Evolutionary conservation across 2,797 vertebrate species (phyloP).

Genomic region (Austrolebias charrua): DNA sequence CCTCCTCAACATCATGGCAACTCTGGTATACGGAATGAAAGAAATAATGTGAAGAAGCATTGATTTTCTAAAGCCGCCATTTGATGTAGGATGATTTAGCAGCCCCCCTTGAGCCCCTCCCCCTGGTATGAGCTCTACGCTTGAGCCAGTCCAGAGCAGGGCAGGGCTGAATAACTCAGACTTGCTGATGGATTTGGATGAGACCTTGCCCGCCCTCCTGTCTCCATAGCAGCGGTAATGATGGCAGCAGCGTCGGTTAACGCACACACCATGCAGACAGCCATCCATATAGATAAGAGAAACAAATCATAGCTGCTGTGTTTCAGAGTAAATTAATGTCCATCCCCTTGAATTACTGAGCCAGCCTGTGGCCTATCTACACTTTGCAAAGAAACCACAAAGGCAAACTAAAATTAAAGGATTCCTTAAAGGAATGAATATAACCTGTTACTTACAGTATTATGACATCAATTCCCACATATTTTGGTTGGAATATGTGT

Average conservation of each 20-base stretch:
- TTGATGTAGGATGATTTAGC: constrained; percentile 69
- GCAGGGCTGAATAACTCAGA: constrained; percentile 74
- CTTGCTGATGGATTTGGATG: constrained; percentile 71
- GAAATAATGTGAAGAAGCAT: constrained; percentile 31
- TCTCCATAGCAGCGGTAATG: constrained; percentile 74
- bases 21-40: constrained; percentile 23
- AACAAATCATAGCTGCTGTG: constrained; percentile 70
- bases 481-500: too few relatives aligned
- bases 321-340: constrained; percentile 73
- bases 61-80: constrained; percentile 66
- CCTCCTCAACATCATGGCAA: constrained; percentile 30
- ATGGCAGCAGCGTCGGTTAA: constrained; percentile 72
- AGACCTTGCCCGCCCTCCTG: constrained; percentile 71
- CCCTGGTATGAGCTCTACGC: constrained; percentile 55
- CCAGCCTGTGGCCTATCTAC: constrained; percentile 66
- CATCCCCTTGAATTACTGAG: constrained; percentile 75
- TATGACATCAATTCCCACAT: too few relatives aligned
- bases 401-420: constrained; percentile 43
- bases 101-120: constrained; percentile 41
- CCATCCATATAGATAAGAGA: constrained; percentile 76
- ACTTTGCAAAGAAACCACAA: constrained; percentile 63
- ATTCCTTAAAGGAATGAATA: not conserved
- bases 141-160: constrained; percentile 58
- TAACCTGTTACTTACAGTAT: too few relatives aligned
- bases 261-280: constrained; percentile 65